Base-by-base conservation (phyloP, 30 jellyfish, hydroid and myxozoan species). In the Pseudorhiza aurosa region DNA sequence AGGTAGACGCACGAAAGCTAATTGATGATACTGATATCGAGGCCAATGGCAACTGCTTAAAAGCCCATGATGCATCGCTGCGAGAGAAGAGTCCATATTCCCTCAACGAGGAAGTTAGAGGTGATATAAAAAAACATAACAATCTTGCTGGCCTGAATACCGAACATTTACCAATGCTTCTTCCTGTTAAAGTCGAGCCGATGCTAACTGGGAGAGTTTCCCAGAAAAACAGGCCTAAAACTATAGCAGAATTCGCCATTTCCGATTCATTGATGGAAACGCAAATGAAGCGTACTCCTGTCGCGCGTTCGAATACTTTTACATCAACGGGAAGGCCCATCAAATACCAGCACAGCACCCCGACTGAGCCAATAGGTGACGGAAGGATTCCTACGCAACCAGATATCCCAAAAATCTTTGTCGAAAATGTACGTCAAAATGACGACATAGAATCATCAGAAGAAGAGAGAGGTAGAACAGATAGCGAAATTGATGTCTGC, bases 41-140 rank as follows among this genome's bases (percentile, higher is more conserved):
- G 51, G 89, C 89, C 12, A 77, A 77, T 77, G 81, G 89, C 18
- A 60, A 44, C 44, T 77, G 81, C 36, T 31, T 59, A 14, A 60
- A 21, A 51, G 26, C 87, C 8, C 35, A 17, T 15, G 65, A 68
- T 30, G 8, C 56, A 2, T 31, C 57, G n/a, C 7, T 39, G 12
- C 12, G 7, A 12, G 12, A 39, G 10, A 19, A 4, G 24, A n/a
- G 36, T 53, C 6, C 24, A 1, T 1, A 53, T 15, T 3, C 12
- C 4, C 12, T 36, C 35, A 53, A 53, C 24, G n/a, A 4, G 19
- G 7, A 7, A 7, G 4, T 15, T 5, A 5, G 60, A n/a, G 24
- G 14, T 36, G 24, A 53, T 53, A 2, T 53, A 4, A 21, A 19
- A 12, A 77, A 31, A 29, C 49, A 31, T 15, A 70, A 33, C 5